Evolutionary conservation across 1,140 invertebrate genomes (phyloP).

Genomic region (Lineus longissimus): DNA sequence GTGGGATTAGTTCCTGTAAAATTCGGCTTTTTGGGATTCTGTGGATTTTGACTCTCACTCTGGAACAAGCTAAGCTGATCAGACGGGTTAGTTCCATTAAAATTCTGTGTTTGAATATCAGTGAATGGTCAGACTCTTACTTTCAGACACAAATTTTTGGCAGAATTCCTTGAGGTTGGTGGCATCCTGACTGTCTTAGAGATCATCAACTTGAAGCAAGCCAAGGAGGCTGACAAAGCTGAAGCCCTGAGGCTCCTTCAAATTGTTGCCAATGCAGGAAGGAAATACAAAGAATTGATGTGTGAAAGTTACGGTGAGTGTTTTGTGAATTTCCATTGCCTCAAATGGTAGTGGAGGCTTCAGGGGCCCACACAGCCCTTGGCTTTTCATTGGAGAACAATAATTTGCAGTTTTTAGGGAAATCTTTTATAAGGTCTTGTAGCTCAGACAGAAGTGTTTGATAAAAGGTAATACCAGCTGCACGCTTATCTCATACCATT

Average conservation of each 20-base stretch:
- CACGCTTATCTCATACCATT: too few species aligned
- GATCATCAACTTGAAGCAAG: constrained; percentile 51
- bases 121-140: not conserved
- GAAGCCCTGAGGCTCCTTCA: constrained; percentile 44
- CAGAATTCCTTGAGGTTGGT: constrained; percentile 53
- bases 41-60: too few species aligned
- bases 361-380: too few species aligned
- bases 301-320: constrained; percentile 53
- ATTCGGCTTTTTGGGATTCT: too few species aligned
- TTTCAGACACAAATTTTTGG: constrained; percentile 50
- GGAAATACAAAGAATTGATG: constrained; percentile 55
- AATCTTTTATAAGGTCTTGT: not conserved
- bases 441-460: not conserved
- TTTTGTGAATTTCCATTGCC: not conserved
- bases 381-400: too few species aligned
- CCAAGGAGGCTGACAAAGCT: constrained; percentile 48
- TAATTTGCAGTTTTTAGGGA: not conserved
- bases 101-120: not conserved
- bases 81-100: constrained; percentile 45
- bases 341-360: too few species aligned
- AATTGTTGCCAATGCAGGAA: constrained; percentile 47
- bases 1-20: too few species aligned
- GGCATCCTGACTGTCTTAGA: constrained; percentile 51
- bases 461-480: not conserved
- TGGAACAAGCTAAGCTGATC: too few species aligned